These are phyloP conservation scores for Rhodeus uyekii DNA, from an alignment of 2,797 vertebrate species.

Conservation along the genomic window DNA sequence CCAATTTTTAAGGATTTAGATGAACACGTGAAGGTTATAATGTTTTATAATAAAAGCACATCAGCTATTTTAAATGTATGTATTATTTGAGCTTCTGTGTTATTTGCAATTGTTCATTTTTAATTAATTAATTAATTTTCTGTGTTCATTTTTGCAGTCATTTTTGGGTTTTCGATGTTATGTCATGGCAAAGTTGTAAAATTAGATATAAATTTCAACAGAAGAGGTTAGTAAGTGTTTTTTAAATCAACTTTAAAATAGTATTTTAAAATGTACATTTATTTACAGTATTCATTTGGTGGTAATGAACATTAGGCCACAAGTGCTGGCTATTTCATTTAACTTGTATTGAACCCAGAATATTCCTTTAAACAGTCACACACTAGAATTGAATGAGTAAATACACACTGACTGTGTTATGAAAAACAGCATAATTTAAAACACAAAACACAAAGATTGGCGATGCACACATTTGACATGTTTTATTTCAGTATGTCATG, in stretches of 20 bases:
- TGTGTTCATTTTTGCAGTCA: background rate
- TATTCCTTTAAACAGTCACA: slow-evolving; percentile 27
- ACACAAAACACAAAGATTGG: slow-evolving; percentile 41
- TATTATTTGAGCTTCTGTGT: background rate
- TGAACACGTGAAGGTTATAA: background rate
- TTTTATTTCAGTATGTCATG: slow-evolving; percentile 58
- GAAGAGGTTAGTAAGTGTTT: background rate
- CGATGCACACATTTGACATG: slow-evolving; percentile 39
- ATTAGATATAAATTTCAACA: background rate
- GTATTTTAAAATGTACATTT: background rate
- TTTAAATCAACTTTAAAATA: too few relatives aligned
- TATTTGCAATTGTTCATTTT: too few relatives aligned
- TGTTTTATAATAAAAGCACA: background rate
- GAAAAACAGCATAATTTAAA: background rate
- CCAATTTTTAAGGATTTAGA: background rate
- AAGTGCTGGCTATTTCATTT: background rate
- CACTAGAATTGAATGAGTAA: slow-evolving; percentile 66
- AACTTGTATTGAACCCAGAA: background rate
- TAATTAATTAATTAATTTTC: too few relatives aligned
- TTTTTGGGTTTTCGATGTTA: background rate
- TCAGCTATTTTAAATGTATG: background rate
- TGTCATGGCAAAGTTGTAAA: background rate
- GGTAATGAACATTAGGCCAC: background rate
- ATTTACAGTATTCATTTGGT: background rate
- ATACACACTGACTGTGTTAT: slow-evolving; percentile 1